phyloP scores from a whole-genome alignment of 2,888 invertebrate genomes.

The Mythimna albipuncta region DNA sequence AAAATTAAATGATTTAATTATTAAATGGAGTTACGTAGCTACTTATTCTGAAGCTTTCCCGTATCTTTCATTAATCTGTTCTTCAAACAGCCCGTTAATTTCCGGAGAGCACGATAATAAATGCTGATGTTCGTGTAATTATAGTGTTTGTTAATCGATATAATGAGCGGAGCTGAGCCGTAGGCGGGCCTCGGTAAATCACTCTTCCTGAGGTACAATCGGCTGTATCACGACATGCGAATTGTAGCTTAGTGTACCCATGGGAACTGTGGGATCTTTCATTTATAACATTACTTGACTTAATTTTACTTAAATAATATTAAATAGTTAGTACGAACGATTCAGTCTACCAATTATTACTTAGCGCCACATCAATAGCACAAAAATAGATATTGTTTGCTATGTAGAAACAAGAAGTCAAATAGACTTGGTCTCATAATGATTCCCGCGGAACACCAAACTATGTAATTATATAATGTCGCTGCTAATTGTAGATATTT shows the following conservation, averaged over 20 bases:
- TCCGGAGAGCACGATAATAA: slow-evolving; percentile 38
- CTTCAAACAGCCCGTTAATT: slow-evolving; percentile 38
- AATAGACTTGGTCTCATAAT: slow-evolving; percentile 5
- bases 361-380: neutral
- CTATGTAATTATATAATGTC: neutral
- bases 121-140: slow-evolving; percentile 48
- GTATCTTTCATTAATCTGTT: slow-evolving; percentile 12
- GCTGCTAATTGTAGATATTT: neutral
- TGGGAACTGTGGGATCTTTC: neutral
- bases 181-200: slow-evolving; percentile 54
- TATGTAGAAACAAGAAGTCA: neutral
- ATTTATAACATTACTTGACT: neutral
- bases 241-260: slow-evolving; percentile 34
- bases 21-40: neutral
- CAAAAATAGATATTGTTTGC: neutral
- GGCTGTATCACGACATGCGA: slow-evolving; percentile 38
- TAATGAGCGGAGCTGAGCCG: slow-evolving; percentile 45
- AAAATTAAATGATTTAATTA: neutral
- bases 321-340: neutral
- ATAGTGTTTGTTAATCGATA: slow-evolving; percentile 58
- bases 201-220: slow-evolving; percentile 42
- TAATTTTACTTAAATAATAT: neutral
- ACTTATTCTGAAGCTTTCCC: neutral
- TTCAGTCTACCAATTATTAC: neutral
- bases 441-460: neutral